These are phyloP conservation scores for Anastrepha obliqua DNA, from an alignment of 1,140 invertebrate genomes.

Conservation along the genomic window DNA sequence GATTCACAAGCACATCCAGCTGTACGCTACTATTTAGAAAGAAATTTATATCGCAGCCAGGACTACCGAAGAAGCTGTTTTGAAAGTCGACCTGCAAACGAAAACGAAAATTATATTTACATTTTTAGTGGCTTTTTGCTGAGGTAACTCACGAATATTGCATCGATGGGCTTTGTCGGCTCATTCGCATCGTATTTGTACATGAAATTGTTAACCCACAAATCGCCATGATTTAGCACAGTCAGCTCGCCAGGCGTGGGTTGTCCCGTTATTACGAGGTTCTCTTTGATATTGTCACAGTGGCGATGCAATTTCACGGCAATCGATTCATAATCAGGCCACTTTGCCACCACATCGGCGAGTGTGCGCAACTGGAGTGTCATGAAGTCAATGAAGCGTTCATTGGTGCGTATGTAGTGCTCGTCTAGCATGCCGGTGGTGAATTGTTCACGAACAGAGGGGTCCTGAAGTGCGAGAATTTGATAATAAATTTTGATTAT, in stretches of 20 bases:
- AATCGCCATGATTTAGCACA: conserved; percentile 76
- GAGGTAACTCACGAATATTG: conserved; percentile 66
- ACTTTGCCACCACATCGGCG: conserved; percentile 65
- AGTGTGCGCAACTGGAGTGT: conserved; percentile 65
- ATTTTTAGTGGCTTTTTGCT: neutral
- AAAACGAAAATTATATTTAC: no score
- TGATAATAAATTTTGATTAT: neutral
- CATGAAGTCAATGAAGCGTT: conserved; percentile 70
- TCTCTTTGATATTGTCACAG: conserved; percentile 69
- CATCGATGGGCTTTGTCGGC: conserved; percentile 66
- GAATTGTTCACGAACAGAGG: conserved; percentile 66
- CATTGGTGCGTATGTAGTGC: conserved; percentile 68
- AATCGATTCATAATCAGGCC: conserved; percentile 66
- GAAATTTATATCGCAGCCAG: conserved; percentile 72
- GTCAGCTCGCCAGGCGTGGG: conserved; percentile 63
- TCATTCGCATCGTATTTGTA: conserved; percentile 74
- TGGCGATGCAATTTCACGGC: conserved; percentile 65
- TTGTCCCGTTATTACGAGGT: conserved; percentile 65
- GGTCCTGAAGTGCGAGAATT: conserved; percentile 56
- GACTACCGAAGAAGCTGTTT: conserved; percentile 71
- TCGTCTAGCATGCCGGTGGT: conserved; percentile 69
- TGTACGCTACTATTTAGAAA: conserved; percentile 72
- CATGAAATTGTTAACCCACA: conserved; percentile 78
- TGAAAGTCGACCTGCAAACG: conserved; percentile 69
- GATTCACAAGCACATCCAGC: conserved; percentile 66